Conservation (phyloP, 2,113 vertebrate species). For the Bubo scandiacus region DNA sequence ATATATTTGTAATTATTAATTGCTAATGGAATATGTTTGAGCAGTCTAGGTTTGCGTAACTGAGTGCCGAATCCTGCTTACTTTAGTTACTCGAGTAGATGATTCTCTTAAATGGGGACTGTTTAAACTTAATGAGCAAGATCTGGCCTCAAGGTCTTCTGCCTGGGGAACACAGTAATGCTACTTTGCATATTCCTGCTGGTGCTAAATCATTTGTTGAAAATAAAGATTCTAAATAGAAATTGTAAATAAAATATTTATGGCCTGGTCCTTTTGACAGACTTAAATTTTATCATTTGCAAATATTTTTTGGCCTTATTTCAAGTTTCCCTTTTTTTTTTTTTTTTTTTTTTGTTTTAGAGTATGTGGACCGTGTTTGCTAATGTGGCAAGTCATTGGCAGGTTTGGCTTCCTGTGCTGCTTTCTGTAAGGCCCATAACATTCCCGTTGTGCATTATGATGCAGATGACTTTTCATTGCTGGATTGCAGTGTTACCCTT, state of each 20-base stretch:
- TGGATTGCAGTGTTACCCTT: not conserved
- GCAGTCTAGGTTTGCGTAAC: not conserved
- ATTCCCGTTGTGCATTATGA: not conserved
- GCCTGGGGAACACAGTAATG: not conserved
- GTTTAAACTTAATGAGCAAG: not conserved
- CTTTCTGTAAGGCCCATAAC: not conserved
- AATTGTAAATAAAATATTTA: slow-evolving; percentile 45
- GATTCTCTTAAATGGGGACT: not conserved
- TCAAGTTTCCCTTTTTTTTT: not conserved
- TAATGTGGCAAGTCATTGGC: not conserved
- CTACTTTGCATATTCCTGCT: slow-evolving; percentile 36
- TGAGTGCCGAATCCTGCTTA: not conserved
- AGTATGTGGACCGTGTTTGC: not conserved
- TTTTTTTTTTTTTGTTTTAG: not conserved
- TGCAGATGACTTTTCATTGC: not conserved
- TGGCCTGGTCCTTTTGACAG: slow-evolving; percentile 34
- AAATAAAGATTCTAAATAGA: slow-evolving; percentile 12
- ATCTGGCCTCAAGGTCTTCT: not conserved
- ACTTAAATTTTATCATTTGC: not conserved
- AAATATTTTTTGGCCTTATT: not conserved
- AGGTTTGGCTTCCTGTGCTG: not conserved
- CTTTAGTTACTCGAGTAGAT: not conserved
- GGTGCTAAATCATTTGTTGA: slow-evolving; percentile 43
- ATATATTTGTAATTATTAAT: slow-evolving; percentile 3
- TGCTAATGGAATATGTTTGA: slow-evolving; percentile 14